Evolutionary conservation across 2,797 vertebrate genomes (phyloP).

Genomic region (Heterohyrax brucei): DNA sequence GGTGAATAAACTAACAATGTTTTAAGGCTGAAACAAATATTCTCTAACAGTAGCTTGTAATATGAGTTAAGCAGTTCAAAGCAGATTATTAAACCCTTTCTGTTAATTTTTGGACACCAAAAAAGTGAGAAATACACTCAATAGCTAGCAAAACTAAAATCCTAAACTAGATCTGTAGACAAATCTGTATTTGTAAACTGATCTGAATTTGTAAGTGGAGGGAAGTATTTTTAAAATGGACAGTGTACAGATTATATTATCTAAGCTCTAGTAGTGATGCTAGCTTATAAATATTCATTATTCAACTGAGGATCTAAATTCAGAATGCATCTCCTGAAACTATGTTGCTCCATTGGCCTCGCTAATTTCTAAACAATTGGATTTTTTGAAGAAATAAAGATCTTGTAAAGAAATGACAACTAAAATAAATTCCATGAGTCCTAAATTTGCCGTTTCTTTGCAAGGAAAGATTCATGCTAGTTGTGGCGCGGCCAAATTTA

Average conservation of each 20-base stretch:
- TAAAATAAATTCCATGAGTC: conserved; percentile 61
- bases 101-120: conserved; percentile 55
- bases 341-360: not conserved
- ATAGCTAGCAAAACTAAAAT: conserved; percentile 58
- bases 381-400: conserved; percentile 14
- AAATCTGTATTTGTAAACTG: conserved; percentile 67
- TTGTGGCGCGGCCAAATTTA: not conserved
- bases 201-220: conserved; percentile 39
- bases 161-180: conserved; percentile 27
- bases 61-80: conserved; percentile 71
- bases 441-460: conserved; percentile 57
- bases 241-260: conserved; percentile 59
- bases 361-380: conserved; percentile 46
- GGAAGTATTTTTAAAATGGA: conserved; percentile 58
- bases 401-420: conserved; percentile 40
- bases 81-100: conserved; percentile 41
- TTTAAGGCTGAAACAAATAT: conserved; percentile 64
- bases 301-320: conserved; percentile 21
- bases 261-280: conserved; percentile 27
- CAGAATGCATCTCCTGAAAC: conserved; percentile 23
- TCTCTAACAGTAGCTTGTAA: conserved; percentile 25
- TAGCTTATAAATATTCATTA: conserved; percentile 52
- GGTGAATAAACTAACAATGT: conserved; percentile 43
- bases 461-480: conserved; percentile 1
- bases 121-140: conserved; percentile 36